phyloP scores from a whole-genome alignment of 2,888 invertebrate genomes.

The Phrixothrix hirtus region DNA sequence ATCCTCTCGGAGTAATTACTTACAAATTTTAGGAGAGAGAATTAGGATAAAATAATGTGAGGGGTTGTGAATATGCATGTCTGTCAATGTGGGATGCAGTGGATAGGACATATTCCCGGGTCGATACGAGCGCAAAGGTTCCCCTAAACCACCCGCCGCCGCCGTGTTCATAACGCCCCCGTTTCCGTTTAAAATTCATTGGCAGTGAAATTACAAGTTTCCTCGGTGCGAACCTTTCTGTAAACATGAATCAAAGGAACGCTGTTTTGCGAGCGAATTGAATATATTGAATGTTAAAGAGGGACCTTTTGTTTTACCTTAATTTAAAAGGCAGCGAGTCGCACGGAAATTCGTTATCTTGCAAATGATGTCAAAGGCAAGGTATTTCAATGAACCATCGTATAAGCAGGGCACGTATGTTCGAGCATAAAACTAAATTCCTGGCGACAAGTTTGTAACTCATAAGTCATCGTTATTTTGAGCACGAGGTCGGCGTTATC shows the following conservation, averaged over 20 bases:
- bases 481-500: neutral
- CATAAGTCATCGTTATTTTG: neutral
- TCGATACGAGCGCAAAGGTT: constrained; percentile 14
- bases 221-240: neutral
- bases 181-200: constrained; percentile 17
- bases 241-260: constrained; percentile 1
- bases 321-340: too few relatives aligned
- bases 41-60: too few relatives aligned
- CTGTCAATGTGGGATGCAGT: constrained; percentile 10
- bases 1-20: neutral
- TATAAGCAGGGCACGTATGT: neutral
- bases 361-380: neutral
- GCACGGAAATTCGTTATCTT: neutral
- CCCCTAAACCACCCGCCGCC: neutral
- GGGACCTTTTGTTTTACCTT: too few relatives aligned
- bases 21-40: neutral
- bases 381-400: neutral
- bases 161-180: constrained; percentile 7
- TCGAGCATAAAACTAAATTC: neutral
- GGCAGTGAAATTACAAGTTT: constrained; percentile 12
- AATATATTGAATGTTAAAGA: constrained; percentile 1
- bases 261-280: neutral
- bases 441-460: neutral
- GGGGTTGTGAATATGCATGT: constrained; percentile 10
- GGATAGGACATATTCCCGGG: constrained; percentile 3